These are phyloP conservation scores for Acromyrmex charruanus DNA, from an alignment of 1,140 invertebrate genomes.

Conservation along the genomic window DNA sequence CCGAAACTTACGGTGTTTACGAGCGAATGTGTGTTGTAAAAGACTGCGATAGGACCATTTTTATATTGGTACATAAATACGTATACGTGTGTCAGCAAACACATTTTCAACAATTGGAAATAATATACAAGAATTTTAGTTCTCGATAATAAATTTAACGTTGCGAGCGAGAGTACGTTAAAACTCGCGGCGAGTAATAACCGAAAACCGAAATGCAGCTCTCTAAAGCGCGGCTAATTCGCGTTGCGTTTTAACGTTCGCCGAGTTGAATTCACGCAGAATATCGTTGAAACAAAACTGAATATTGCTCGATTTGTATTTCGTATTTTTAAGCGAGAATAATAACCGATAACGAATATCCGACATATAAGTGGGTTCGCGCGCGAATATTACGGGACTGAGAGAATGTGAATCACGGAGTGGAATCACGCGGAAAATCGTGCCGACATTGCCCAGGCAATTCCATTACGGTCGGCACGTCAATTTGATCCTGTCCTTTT, in stretches of 20 bases:
- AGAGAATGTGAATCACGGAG: constrained; percentile 69
- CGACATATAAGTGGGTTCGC: neutral
- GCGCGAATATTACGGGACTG: constrained; percentile 43
- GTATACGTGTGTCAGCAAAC: neutral
- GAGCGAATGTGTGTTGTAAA: constrained; percentile 1
- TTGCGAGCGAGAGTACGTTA: neutral
- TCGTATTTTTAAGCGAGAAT: constrained; percentile 57
- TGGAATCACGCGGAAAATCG: constrained; percentile 72
- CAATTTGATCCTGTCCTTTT: constrained; percentile 61
- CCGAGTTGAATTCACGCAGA: constrained; percentile 32
- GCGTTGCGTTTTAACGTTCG: constrained; percentile 33
- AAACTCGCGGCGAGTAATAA: constrained; percentile 20
- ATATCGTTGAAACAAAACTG: constrained; percentile 36
- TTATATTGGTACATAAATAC: neutral
- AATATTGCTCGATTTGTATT: constrained; percentile 44
- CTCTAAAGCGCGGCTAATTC: constrained; percentile 23
- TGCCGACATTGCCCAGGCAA: constrained; percentile 65
- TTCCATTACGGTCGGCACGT: constrained; percentile 70
- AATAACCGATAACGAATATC: constrained; percentile 59
- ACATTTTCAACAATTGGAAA: neutral
- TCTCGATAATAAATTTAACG: constrained; percentile 12
- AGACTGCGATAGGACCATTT: neutral
- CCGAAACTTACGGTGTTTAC: constrained; percentile 30
- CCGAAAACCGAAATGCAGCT: neutral
- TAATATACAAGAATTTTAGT: neutral